Conservation (phyloP, 2,113 vertebrate genomes). For the Lota lota region DNA sequence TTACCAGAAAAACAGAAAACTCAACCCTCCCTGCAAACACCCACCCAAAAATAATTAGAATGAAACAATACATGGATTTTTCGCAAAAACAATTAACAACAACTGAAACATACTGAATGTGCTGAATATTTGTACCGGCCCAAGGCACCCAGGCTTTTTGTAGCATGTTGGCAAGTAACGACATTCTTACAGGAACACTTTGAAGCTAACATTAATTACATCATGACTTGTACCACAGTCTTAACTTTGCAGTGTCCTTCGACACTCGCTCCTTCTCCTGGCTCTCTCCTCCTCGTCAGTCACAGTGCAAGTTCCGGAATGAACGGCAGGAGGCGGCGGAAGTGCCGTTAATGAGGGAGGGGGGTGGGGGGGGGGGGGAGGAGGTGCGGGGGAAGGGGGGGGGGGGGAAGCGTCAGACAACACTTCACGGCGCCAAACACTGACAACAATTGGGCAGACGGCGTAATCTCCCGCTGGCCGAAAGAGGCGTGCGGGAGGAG, state of each 20-base stretch:
- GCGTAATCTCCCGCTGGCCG: constrained; percentile 48
- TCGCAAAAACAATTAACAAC: constrained; percentile 60
- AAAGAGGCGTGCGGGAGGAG: constrained; percentile 15
- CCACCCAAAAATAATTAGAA: constrained; percentile 22
- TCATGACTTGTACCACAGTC: constrained; percentile 58
- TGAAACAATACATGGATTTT: constrained; percentile 54
- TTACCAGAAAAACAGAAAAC: constrained; percentile 59
- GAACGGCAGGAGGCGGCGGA: too few relatives aligned
- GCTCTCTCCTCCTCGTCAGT: constrained; percentile 54
- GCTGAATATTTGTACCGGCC: constrained; percentile 75
- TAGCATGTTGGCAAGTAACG: constrained; percentile 79
- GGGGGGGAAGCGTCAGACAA: constrained; percentile 34
- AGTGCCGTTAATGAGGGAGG: background rate
- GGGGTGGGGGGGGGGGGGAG: background rate
- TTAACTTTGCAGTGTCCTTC: constrained; percentile 64
- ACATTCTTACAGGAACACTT: constrained; percentile 74
- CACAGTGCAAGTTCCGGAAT: constrained; percentile 76
- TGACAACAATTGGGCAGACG: constrained; percentile 55
- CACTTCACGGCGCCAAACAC: constrained; percentile 59
- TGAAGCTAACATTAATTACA: constrained; percentile 63
- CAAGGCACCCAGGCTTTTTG: constrained; percentile 84
- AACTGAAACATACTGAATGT: constrained; percentile 25
- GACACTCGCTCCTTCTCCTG: constrained; percentile 37
- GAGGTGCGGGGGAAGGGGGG: constrained; percentile 11
- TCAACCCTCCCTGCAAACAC: constrained; percentile 13